Evolutionary conservation across 2,113 vertebrate species (phyloP).

Genomic region (Thamnophis sirtalis): DNA sequence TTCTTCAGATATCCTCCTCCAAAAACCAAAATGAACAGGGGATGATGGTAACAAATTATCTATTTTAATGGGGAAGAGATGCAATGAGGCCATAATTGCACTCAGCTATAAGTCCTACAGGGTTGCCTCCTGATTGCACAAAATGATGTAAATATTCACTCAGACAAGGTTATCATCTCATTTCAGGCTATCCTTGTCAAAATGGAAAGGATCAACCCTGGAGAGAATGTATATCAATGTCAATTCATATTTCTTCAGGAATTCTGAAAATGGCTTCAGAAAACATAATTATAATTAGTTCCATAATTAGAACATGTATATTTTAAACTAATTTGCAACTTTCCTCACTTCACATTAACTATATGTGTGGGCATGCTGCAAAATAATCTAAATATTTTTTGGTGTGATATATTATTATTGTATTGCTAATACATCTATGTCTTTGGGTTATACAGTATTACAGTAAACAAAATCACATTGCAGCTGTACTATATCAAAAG

Average conservation of each 20-base stretch:
- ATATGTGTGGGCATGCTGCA: neutral
- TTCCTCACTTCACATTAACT: neutral
- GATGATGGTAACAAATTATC: neutral
- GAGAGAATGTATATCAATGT: neutral
- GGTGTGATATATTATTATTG: neutral
- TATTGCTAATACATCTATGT: neutral
- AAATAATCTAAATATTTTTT: neutral
- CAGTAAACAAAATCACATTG: neutral
- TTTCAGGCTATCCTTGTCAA: neutral
- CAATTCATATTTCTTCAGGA: neutral
- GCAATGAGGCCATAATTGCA: neutral
- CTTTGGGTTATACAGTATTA: neutral
- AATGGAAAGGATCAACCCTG: neutral
- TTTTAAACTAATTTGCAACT: neutral
- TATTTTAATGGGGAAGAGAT: neutral
- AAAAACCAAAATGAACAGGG: neutral
- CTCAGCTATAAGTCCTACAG: neutral
- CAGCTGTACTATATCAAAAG: neutral
- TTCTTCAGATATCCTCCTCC: neutral
- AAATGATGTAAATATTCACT: neutral
- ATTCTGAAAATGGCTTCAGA: neutral
- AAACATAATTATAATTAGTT: neutral
- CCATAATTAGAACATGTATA: neutral
- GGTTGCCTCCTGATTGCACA: neutral
- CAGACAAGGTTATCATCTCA: neutral